Evolutionary conservation across 2,797 vertebrate species (phyloP), one percentile per base, ranked within the genome.

Genomic region (Phrynocephalus guinanensis): DNA sequence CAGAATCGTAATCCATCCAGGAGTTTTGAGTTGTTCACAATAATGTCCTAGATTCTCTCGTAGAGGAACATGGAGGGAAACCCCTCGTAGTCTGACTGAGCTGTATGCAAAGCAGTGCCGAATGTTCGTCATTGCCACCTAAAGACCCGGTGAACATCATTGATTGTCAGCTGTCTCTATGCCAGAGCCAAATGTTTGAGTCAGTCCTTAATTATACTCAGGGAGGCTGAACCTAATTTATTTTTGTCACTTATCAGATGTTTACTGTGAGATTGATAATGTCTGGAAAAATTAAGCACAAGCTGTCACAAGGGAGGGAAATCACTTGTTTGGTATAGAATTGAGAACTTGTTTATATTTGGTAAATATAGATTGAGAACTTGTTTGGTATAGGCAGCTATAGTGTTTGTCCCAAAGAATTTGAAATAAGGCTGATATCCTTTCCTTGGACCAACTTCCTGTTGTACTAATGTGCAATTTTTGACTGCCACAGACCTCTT

Each of bases 181-280:
- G 13, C 28, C 28, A 68, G 87, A 22, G 44, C 60, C 13, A 33
- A 52, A 68, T 79, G 10, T 79, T 84, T 72, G 87, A 82, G 71
- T 78, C 80, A 87, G 73, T 38, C 77, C 68, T 84, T 84, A 79
- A 28, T 85, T 56, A 88, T n/a, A 22, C 71, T 88, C 60, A 70
- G 83, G 70, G 71, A 85, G 48, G 48, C 16, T 67, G 48, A 68
- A 68, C 44, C 38, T 50, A 60, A 88, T 73, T 75, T 80, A 72
- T 85, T 88, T 75, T 56, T 81, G 78, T 50, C 70, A 79, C 68
- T 52, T 33, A 66, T 66, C 50, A 80, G 78, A 80, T 75, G 77
- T 79, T 79, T 79, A 72, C 87, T 79, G 44, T 79, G 76, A 79
- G 81, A 50, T 82, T 76, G 71, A 68, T 28, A 66, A 82, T 13